Evolutionary conservation across 1,140 invertebrate genomes (phyloP).

Genomic region (Babylonia areolata): DNA sequence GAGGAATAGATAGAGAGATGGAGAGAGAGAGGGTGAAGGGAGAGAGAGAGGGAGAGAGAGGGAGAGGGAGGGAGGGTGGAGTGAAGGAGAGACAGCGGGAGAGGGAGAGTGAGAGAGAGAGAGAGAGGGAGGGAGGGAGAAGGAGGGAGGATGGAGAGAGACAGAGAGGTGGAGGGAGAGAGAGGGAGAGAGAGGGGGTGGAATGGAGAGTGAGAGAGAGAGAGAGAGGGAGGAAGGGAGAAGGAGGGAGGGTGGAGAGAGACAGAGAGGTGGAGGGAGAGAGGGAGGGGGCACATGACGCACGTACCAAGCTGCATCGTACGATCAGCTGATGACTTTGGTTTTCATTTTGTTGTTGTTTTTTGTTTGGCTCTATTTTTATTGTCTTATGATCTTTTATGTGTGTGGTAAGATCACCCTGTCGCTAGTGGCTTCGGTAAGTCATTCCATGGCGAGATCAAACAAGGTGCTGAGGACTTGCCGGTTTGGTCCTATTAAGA

Average conservation of each 20-base stretch:
- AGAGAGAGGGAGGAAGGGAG: background rate
- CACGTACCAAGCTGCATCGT: too few species aligned
- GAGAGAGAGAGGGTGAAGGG: background rate
- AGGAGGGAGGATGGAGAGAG: background rate
- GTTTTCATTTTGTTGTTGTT: too few species aligned
- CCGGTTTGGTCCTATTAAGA: too few species aligned
- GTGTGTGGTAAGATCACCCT: too few species aligned
- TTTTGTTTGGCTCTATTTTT: too few species aligned
- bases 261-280: background rate
- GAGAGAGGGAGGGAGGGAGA: background rate
- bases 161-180: background rate
- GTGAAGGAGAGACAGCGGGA: background rate
- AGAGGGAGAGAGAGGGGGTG: background rate
- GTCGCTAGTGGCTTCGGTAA: too few species aligned
- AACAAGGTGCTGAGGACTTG: too few species aligned
- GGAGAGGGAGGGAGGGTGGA: too few species aligned
- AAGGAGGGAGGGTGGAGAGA: background rate
- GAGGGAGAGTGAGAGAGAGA: conserved; percentile 1
- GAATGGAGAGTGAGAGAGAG: background rate
- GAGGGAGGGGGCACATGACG: too few species aligned
- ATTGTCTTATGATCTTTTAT: too few species aligned
- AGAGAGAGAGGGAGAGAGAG: background rate
- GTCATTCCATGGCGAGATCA: too few species aligned
- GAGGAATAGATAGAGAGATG: background rate
- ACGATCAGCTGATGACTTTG: too few species aligned